Evolutionary conservation across 2,113 vertebrate species (phyloP).

Genomic region (Periophthalmus modestus): DNA sequence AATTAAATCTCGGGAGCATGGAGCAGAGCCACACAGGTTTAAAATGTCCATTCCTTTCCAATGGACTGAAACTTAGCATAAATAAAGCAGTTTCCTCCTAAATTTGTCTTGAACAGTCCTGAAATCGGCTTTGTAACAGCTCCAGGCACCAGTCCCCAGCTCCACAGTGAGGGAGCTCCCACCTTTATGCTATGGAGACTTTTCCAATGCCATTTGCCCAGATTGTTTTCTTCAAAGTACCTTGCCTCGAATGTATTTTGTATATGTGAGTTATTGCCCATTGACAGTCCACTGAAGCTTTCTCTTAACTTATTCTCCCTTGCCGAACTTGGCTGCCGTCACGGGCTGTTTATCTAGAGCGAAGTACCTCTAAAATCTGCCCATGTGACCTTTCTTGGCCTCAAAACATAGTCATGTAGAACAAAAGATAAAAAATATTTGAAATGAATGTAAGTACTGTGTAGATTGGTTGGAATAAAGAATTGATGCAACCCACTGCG

Average conservation of each 20-base stretch:
- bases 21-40: slow-evolving; percentile 1
- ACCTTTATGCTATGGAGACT: slow-evolving; percentile 26
- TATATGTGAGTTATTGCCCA: too few relatives aligned
- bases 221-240: slow-evolving; percentile 37
- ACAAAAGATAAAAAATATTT: too few relatives aligned
- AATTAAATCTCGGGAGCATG: not conserved
- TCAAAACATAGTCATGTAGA: too few relatives aligned
- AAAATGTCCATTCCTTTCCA: not conserved
- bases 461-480: too few relatives aligned
- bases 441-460: too few relatives aligned
- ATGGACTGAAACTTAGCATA: not conserved
- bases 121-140: slow-evolving; percentile 13
- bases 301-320: too few relatives aligned
- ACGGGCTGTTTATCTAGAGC: too few relatives aligned
- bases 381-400: too few relatives aligned
- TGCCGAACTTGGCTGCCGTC: too few relatives aligned
- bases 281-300: too few relatives aligned
- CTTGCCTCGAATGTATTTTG: slow-evolving; percentile 33
- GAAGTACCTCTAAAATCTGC: too few relatives aligned
- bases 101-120: slow-evolving; percentile 11
- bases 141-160: slow-evolving; percentile 25
- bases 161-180: slow-evolving; percentile 27
- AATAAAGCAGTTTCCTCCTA: not conserved
- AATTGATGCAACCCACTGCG: too few relatives aligned
- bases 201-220: slow-evolving; percentile 38